A percentile compares a stretch with the other conserved stretches of the same genome.
Evolutionary conservation across 2,113 vertebrate species (phyloP).

Genomic region (Corythoichthys haematopterus): DNA sequence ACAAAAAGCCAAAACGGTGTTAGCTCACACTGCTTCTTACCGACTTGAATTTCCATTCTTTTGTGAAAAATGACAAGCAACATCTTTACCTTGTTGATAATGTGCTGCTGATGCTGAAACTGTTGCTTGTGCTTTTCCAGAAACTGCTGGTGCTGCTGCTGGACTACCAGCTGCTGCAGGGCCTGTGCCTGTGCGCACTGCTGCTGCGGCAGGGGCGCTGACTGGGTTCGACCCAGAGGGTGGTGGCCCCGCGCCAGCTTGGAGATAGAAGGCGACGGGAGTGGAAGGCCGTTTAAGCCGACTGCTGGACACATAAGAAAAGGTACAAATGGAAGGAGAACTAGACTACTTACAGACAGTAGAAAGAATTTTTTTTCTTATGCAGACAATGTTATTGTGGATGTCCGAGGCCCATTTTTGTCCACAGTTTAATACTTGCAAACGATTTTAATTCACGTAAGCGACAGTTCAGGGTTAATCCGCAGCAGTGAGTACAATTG

Average conservation of each 20-base stretch:
- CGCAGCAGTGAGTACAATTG: neutral
- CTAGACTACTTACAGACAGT: neutral
- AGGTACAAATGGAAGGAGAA: neutral
- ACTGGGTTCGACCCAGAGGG: slow-evolving; percentile 92
- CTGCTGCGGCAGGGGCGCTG: slow-evolving; percentile 92
- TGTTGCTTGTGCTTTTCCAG: slow-evolving; percentile 98
- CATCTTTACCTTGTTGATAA: slow-evolving; percentile 85
- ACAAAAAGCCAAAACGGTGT: too few species aligned
- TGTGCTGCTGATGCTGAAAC: slow-evolving; percentile 86
- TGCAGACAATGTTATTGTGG: too few species aligned
- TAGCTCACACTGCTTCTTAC: too few species aligned
- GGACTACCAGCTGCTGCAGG: slow-evolving; percentile 94
- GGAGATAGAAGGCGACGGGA: slow-evolving; percentile 87
- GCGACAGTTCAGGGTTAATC: neutral
- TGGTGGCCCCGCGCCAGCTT: slow-evolving; percentile 92
- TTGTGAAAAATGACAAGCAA: too few species aligned
- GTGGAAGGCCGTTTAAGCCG: slow-evolving; percentile 79
- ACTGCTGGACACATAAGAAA: slow-evolving; percentile 55
- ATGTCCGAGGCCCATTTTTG: too few species aligned
- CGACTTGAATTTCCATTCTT: too few species aligned
- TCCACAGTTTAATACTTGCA: neutral
- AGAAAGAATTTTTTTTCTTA: neutral
- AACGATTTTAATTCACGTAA: neutral
- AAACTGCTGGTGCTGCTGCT: slow-evolving; percentile 99
- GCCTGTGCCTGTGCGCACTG: slow-evolving; percentile 77